Conservation (phyloP, 2,888 invertebrate genomes). For the Drosophila tripunctata region DNA sequence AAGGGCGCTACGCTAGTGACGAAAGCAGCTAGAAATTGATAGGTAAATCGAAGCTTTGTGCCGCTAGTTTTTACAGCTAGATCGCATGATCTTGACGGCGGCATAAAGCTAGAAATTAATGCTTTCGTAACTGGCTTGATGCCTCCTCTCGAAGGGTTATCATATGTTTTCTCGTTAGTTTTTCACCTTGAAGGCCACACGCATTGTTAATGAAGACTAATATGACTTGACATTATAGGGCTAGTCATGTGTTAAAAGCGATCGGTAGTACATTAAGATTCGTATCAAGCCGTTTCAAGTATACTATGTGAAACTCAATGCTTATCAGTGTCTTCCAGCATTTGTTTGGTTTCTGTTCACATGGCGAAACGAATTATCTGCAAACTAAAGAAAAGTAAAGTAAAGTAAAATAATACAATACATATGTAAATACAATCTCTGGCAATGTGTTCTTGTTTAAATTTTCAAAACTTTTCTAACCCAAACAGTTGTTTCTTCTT, state of each 20-base stretch:
- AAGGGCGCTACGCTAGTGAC: too few relatives aligned
- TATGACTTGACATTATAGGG: not conserved
- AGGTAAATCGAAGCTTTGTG: too few relatives aligned
- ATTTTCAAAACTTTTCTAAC: not conserved
- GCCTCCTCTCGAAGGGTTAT: too few relatives aligned
- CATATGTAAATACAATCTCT: not conserved
- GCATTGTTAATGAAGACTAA: slow-evolving; percentile 15
- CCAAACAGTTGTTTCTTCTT: too few relatives aligned
- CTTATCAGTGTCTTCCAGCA: slow-evolving; percentile 17
- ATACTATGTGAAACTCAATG: not conserved
- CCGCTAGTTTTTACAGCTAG: too few relatives aligned
- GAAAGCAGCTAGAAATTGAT: too few relatives aligned
- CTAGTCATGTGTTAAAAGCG: not conserved
- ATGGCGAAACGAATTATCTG: not conserved
- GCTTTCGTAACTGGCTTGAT: too few relatives aligned
- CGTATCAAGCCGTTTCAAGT: not conserved
- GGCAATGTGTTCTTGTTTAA: not conserved
- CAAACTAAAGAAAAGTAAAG: not conserved
- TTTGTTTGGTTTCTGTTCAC: not conserved
- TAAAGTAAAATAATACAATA: too few relatives aligned
- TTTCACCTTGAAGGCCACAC: not conserved
- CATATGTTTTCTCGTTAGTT: not conserved
- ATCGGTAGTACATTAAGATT: slow-evolving; percentile 11
- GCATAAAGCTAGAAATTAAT: too few relatives aligned
- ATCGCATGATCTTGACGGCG: too few relatives aligned